Evolutionary conservation across 2,888 invertebrate genomes (phyloP).

Genomic region (Cantharis rustica): DNA sequence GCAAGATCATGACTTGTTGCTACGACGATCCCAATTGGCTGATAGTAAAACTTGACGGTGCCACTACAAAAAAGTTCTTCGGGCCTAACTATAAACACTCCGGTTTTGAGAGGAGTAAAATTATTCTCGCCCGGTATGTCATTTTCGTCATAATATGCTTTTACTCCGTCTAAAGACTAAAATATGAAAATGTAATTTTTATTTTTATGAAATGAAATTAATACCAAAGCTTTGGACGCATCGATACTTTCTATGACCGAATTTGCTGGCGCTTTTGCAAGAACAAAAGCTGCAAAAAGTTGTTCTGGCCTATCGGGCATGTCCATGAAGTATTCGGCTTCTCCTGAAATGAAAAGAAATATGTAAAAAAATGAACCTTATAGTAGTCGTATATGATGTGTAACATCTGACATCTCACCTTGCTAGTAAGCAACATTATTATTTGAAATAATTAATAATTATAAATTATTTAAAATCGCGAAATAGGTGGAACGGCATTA

Average conservation of each 20-base stretch:
- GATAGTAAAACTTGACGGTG: conserved; percentile 67
- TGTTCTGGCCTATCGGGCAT: conserved; percentile 68
- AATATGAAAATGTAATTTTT: conserved; percentile 42
- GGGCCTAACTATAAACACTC: conserved; percentile 21
- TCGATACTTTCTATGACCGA: conserved; percentile 68
- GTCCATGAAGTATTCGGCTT: conserved; percentile 79
- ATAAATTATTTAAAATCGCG: too few relatives aligned
- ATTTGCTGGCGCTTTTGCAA: conserved; percentile 60
- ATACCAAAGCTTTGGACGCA: conserved; percentile 67
- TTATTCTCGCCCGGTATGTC: conserved; percentile 74
- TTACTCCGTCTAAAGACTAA: conserved; percentile 69
- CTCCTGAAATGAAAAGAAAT: conserved; percentile 9
- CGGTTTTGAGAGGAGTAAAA: conserved; percentile 55
- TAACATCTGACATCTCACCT: too few relatives aligned
- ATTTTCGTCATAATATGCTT: conserved; percentile 66
- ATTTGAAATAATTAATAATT: too few relatives aligned
- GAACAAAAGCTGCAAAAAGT: conserved; percentile 73
- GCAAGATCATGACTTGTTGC: conserved; percentile 67
- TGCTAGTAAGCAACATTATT: too few relatives aligned
- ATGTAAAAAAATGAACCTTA: too few relatives aligned
- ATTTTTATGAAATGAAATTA: conserved; percentile 1
- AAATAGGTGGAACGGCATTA: too few relatives aligned
- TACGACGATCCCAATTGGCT: conserved; percentile 75
- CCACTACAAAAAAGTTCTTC: conserved; percentile 62
- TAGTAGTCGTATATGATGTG: too few relatives aligned